Evolutionary conservation across 2,888 invertebrate species (phyloP).

Genomic region (Parnassius orleans): DNA sequence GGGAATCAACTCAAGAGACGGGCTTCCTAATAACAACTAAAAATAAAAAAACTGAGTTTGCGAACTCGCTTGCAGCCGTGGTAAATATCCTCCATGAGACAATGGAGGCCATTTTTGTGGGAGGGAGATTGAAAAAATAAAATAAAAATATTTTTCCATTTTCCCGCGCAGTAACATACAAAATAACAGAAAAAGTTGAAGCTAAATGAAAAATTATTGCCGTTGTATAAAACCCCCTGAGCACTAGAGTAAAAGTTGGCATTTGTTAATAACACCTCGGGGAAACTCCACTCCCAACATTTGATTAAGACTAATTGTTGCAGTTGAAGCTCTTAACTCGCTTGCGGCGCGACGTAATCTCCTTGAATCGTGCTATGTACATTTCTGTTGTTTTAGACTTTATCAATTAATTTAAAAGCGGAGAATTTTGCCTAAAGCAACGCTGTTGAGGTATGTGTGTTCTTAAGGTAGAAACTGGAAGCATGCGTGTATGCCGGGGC

Average conservation of each 20-base stretch:
- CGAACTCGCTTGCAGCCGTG: too few species aligned
- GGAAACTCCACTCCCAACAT: constrained; percentile 26
- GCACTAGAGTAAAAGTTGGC: constrained; percentile 32
- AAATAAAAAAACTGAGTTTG: too few species aligned
- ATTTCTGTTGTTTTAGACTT: constrained; percentile 15
- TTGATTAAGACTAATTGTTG: constrained; percentile 34
- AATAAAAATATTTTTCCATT: background rate
- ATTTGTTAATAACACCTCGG: constrained; percentile 33
- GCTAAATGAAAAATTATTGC: constrained; percentile 21
- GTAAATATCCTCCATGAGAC: too few species aligned
- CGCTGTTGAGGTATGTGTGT: background rate
- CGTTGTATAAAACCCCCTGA: constrained; percentile 21
- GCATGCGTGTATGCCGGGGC: too few species aligned
- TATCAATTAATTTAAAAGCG: constrained; percentile 11
- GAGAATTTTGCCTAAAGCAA: background rate
- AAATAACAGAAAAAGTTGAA: constrained; percentile 7
- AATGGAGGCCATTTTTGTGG: too few species aligned
- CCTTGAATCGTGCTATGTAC: constrained; percentile 9
- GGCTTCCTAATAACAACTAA: too few species aligned
- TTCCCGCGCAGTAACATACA: background rate
- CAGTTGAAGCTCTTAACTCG: constrained; percentile 25
- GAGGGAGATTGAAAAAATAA: background rate
- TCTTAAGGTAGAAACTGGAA: too few species aligned
- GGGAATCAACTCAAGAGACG: too few species aligned
- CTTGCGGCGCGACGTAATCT: constrained; percentile 20